Evolutionary conservation across 1,140 invertebrate genomes (phyloP).

Genomic region (Aphelinus atriplicis): DNA sequence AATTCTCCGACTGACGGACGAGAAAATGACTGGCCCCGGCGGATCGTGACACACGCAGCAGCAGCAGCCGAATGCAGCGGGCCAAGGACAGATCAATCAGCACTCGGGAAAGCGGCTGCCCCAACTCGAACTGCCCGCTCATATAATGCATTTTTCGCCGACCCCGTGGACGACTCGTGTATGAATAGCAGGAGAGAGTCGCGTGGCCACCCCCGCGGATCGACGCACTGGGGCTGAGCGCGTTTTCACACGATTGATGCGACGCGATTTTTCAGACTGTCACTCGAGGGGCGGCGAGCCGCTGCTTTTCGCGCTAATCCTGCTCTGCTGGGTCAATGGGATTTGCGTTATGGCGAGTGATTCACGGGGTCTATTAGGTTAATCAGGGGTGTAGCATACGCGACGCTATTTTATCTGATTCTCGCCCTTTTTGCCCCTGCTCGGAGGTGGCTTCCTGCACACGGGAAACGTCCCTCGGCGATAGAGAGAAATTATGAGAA

Average conservation of each 20-base stretch:
- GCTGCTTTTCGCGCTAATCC: no score
- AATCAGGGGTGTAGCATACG: no score
- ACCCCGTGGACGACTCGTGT: not conserved
- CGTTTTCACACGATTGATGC: slow-evolving; percentile 27
- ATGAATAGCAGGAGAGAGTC: not conserved
- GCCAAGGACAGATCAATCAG: not conserved
- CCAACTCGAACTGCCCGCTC: not conserved
- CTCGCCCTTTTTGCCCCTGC: no score
- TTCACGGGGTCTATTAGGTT: not conserved
- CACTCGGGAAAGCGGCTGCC: not conserved
- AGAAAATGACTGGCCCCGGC: no score
- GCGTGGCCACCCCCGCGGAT: not conserved
- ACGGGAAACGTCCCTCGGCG: no score
- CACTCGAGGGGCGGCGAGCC: not conserved
- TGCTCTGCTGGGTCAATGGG: not conserved
- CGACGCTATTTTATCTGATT: no score
- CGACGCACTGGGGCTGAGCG: not conserved
- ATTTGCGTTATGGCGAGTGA: slow-evolving; percentile 16
- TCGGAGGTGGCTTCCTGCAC: no score
- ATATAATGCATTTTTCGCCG: not conserved
- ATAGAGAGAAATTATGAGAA: no score
- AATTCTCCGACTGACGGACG: not conserved
- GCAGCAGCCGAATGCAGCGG: not conserved
- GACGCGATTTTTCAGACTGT: slow-evolving; percentile 18
- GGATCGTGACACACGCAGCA: no score